Evolutionary conservation across 1,140 invertebrate species (phyloP).

Genomic region (Sitobion miscanthi): DNA sequence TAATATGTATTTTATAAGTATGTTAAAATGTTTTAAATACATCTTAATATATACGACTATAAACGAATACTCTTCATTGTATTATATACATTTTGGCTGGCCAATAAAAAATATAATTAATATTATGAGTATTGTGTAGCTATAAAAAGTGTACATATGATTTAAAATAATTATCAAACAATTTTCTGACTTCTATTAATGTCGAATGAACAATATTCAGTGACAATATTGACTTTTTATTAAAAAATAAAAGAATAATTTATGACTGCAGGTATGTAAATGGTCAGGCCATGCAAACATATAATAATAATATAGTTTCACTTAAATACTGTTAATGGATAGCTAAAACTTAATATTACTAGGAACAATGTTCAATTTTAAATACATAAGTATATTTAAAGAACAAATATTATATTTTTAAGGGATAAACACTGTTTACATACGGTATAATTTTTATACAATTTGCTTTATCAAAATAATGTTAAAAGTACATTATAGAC

Average conservation of each 20-base stretch:
- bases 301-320: neutral
- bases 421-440: too few species aligned
- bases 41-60: neutral
- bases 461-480: neutral
- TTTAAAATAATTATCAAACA: neutral
- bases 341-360: neutral
- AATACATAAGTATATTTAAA: neutral
- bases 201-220: too few species aligned
- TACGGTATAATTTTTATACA: neutral
- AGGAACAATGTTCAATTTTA: neutral
- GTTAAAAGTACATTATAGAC: neutral
- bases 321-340: neutral
- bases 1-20: neutral
- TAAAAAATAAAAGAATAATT: too few species aligned
- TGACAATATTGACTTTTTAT: too few species aligned
- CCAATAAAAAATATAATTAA: neutral
- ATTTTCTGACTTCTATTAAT: neutral
- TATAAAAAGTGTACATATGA: neutral
- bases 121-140: too few species aligned
- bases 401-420: neutral
- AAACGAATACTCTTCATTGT: neutral
- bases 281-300: neutral
- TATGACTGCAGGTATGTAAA: neutral
- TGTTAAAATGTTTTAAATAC: neutral
- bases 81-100: neutral